Base-by-base conservation (phyloP, 2,888 invertebrate genomes). In the Rapana venosa region DNA sequence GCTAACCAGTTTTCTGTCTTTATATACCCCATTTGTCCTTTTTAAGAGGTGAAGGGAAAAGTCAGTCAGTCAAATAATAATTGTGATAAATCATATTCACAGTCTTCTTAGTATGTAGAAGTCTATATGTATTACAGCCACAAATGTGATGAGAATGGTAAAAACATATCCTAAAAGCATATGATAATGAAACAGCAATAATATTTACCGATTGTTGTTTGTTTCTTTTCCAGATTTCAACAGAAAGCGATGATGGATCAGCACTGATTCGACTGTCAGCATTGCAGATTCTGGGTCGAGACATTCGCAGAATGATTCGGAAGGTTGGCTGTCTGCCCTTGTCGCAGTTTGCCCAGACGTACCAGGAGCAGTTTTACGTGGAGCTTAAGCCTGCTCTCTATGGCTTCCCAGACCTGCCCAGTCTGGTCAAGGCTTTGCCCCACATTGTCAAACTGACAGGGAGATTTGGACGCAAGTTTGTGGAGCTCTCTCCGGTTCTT, bases 401-500 rank as follows among this genome's bases (percentile, higher is more conserved):
- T 93, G 97, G 97, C 0, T 97, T 96, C 93, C 96, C 97, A 6
- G 97, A 96, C 20, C 91, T 97, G 1, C 94, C 95, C n/a, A 96
- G 97, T 5, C 95, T 97, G 85, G 95, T 97, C 15, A 96, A 97
- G 92, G 96, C 97, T 15, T 95, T 97, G 30, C 96, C 97, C 17
- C 97, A 97, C 91, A 96, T 97, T 2, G 96, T 97, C 8, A 94
- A 95, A n/a, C 92, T 97, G 22, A 94, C 95, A 22, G 96, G 97
- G 94, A 97, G 95, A 83, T 96, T 96, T 30, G 92, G 94, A 26
- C 90, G 92, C 36, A 93, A 92, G 88, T 90, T 92, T 85, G 92
- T 94, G 20, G 92, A 92, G 77, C 90, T 94, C 35, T 93, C 94
- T 32, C 91, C 91, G 35, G 92, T 93, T 66, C 89, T 93, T 20